Evolutionary conservation across 2,797 vertebrate species (phyloP).

Genomic region (Pempheris klunzingeri): DNA sequence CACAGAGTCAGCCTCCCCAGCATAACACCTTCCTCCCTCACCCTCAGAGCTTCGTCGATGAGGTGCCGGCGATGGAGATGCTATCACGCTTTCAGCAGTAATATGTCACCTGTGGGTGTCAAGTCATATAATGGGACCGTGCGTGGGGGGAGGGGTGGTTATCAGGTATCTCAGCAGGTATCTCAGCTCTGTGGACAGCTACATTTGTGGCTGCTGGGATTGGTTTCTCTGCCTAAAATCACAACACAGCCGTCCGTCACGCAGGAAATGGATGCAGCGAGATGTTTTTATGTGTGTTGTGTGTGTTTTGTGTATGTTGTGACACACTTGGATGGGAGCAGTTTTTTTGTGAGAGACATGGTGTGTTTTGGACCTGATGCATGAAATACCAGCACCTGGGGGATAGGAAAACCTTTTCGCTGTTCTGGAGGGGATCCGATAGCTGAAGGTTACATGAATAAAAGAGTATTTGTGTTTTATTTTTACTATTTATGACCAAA

Average conservation of each 20-base stretch:
- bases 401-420: background rate
- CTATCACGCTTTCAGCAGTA: slow-evolving; percentile 13
- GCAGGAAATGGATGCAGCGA: background rate
- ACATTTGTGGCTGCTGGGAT: slow-evolving; percentile 17
- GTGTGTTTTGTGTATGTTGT: background rate
- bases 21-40: background rate
- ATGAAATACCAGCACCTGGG: background rate
- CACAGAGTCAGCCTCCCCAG: background rate
- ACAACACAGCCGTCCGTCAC: background rate
- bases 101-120: slow-evolving; percentile 33
- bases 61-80: background rate
- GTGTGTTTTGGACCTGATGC: no score
- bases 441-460: background rate
- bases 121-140: slow-evolving; percentile 6
- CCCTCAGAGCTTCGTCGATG: background rate
- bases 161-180: no score
- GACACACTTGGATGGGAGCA: background rate
- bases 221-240: slow-evolving; percentile 20
- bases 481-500: background rate
- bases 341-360: background rate
- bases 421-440: background rate
- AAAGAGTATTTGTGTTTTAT: background rate
- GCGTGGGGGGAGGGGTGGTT: background rate
- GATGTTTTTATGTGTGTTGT: slow-evolving; percentile 5
- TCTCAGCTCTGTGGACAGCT: slow-evolving; percentile 16